A percentile compares a stretch with the other conserved stretches of the same genome.
Conservation (phyloP, 2,797 vertebrate species). For the Falco rusticolus region DNA sequence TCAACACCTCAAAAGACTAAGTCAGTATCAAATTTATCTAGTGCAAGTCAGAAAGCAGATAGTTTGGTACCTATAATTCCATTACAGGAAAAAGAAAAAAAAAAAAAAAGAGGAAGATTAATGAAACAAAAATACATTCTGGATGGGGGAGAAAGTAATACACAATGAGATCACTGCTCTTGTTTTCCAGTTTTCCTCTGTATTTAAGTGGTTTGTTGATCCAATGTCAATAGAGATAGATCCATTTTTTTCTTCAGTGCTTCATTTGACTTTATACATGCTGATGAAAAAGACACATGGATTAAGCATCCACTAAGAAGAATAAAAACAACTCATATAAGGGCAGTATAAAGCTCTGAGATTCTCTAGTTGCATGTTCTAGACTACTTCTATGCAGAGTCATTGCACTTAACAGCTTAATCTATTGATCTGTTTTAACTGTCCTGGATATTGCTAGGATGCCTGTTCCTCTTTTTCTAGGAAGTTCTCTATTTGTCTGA, state of each 20-base stretch:
- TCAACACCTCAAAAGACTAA: not conserved
- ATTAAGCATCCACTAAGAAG: not conserved
- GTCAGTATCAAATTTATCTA: not conserved
- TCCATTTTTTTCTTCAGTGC: not conserved
- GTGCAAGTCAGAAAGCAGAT: not conserved
- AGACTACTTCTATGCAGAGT: not conserved
- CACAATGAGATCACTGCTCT: not conserved
- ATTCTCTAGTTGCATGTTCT: not conserved
- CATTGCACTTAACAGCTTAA: not conserved
- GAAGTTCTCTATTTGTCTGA: not conserved
- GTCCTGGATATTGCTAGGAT: not conserved
- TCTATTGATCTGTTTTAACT: not conserved
- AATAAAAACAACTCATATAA: not conserved
- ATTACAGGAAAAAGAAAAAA: not conserved
- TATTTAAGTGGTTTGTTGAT: not conserved
- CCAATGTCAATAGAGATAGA: not conserved
- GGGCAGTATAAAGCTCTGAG: not conserved
- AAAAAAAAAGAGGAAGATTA: not conserved
- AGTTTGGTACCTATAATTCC: not conserved
- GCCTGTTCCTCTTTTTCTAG: not conserved
- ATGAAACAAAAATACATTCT: not conserved
- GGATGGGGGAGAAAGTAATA: not conserved
- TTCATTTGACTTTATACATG: not conserved
- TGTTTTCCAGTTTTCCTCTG: not conserved
- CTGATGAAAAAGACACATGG: not conserved